Base-by-base conservation (phyloP, 2,113 vertebrate species). In the Oreotragus oreotragus region DNA sequence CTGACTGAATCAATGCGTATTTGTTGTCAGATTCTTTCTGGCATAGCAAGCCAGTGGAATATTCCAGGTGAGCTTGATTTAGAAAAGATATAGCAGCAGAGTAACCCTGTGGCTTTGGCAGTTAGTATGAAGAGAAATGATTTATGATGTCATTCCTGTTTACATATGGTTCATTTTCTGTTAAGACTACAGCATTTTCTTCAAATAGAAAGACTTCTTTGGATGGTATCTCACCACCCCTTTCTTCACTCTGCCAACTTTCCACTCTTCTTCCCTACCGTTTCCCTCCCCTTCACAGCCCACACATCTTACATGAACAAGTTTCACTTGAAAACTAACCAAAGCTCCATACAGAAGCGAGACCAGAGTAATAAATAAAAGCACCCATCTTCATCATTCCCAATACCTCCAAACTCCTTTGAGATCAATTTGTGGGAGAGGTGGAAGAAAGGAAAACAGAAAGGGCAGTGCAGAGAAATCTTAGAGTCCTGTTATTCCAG, bases 21-120 rank as follows among this genome's bases (percentile, higher is more conserved):
- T 98, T 96, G 92, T 94, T 97, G 88, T 90, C 53, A 96, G 93
- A 93, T 86, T 84, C 95, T 95, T 21, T 53, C 92, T 97, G 81
- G 90, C 95, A 93, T 15, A 80, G 88, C 5, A 53, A 36, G 73
- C 64, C 57, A 39, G 80, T 62, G 73, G 84, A 87, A 96, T 97
- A 97, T 88, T 96, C 92, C 86, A 96, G 7, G 1, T 95, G 94
- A 98, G 49, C 47, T 62, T 97, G 85, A 94, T 95, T 98, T 95
- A 95, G 88, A 92, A 91, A 84, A 96, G 92, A 97, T 87, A 94
- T 2, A 97, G 62, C 45, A 45, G 62, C 47, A 73, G 90, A 60
- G n/a, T 88, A 51, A 66, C 21, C 49, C 7, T 21, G 33, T 76
- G 91, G 96, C 87, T n/a, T 97, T 97, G 92, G 76, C 91, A 53